phyloP scores from a whole-genome alignment of 2,888 invertebrate species.

The Erebia aethiops region DNA sequence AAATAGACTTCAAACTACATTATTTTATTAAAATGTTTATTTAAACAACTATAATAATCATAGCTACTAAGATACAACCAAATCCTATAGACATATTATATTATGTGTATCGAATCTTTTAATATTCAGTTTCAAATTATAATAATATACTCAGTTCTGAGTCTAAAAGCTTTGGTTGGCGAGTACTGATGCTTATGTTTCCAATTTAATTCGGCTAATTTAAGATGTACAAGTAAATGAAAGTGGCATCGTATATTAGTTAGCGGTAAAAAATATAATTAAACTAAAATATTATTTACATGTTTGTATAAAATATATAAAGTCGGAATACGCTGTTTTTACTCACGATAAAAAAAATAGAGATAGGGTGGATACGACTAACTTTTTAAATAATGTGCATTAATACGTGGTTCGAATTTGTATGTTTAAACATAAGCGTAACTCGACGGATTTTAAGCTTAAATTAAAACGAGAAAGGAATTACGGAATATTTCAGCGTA shows the following conservation, averaged over 20 bases:
- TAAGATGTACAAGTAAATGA: not conserved
- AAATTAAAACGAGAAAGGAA: not conserved
- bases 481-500: too few species aligned
- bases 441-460: not conserved
- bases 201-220: not conserved
- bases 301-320: not conserved
- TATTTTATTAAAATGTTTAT: not conserved
- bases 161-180: conserved; percentile 6
- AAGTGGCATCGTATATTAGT: not conserved
- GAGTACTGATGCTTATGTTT: not conserved
- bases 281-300: not conserved
- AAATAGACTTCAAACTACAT: not conserved
- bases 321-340: too few species aligned
- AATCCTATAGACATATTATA: not conserved
- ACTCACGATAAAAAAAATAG: too few species aligned
- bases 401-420: not conserved
- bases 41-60: not conserved
- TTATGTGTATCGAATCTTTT: too few species aligned
- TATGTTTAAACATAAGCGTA: not conserved
- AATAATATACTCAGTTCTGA: not conserved
- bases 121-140: too few species aligned
- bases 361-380: not conserved
- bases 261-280: not conserved
- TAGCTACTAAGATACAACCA: not conserved
- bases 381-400: not conserved